Base-by-base conservation (phyloP, 2,797 vertebrate genomes). In the Sebastes diaconus region DNA sequence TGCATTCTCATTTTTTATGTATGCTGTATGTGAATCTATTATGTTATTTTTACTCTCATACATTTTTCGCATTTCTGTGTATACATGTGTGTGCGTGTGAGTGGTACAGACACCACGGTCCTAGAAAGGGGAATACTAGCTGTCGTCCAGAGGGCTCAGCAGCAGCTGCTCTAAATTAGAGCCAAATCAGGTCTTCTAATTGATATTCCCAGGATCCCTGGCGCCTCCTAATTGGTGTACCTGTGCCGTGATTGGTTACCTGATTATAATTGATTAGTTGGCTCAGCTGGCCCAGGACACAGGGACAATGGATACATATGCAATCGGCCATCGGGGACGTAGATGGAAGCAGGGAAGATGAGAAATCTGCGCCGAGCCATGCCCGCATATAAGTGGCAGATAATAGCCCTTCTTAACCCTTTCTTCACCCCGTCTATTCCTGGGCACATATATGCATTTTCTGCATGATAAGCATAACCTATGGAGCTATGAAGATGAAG, bases 91-190 rank as follows among this genome's bases (percentile, higher is more conserved):
- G 42, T 65, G 60, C 73, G 61, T 61, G 72, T 32, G 64, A 52
- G 52, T 80, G 65, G 58, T 68, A 61, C 69, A 86, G 22, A 71
- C 70, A 60, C 76, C 76, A 3, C 22, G 25, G 83, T 75, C 85
- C 81, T 72, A 59, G 65, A 69, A 20, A 66, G 87, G 84, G 89
- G 90, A 90, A 86, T 89, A 84, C 88, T 72, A 4, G 74, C 84
- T 77, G 86, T 92, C 91, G 91, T 91, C 91, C 70, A 32, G 84
- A 87, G 90, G 71, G 66, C 90, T 84, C 90, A 42, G 82, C 4
- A 88, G 88, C 95, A 95, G 93, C 93, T 96, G 95, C 88, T 94
- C 85, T 66, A 81, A 90, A 95, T 95, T 94, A 95, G 74, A 88
- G 73, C 73, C 90, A 92, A 94, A 95, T 95, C 91, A 94, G 88